These are phyloP conservation scores for Clarias gariepinus DNA, from an alignment of 2,113 vertebrate species.

Conservation along the genomic window DNA sequence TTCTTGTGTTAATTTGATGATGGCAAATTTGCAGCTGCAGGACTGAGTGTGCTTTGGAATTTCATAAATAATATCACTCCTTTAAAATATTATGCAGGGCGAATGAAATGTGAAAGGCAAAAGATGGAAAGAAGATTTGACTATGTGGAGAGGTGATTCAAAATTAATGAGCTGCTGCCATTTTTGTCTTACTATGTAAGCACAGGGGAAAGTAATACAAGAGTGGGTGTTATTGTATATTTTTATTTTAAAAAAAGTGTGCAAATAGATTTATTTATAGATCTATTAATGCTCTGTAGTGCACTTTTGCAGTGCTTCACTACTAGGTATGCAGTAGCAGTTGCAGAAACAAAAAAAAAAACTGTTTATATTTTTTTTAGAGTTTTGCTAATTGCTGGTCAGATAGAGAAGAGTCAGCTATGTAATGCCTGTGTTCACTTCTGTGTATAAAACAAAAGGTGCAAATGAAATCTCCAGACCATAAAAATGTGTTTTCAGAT, in stretches of 20 bases:
- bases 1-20: constrained; percentile 75
- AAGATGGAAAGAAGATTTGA: constrained; percentile 58
- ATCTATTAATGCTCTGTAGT: background rate
- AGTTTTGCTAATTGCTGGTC: constrained; percentile 16
- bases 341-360: background rate
- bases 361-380: background rate
- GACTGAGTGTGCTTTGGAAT: constrained; percentile 60
- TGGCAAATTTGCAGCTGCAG: constrained; percentile 62
- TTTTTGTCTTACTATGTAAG: constrained; percentile 45
- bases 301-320: too few relatives aligned
- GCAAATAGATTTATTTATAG: constrained; percentile 6
- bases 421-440: constrained; percentile 5
- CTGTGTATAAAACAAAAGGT: constrained; percentile 5
- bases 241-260: constrained; percentile 5
- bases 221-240: constrained; percentile 12
- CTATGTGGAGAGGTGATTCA: constrained; percentile 64
- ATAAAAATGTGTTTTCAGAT: constrained; percentile 24
- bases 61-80: constrained; percentile 72
- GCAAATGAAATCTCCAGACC: constrained; percentile 24
- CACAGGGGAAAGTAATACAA: constrained; percentile 40
- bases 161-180: constrained; percentile 62
- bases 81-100: constrained; percentile 59
- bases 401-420: constrained; percentile 3
- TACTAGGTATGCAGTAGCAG: background rate
- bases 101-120: constrained; percentile 61